A percentile compares a stretch with the other conserved stretches of the same genome.
Evolutionary conservation across 2,888 invertebrate genomes (phyloP).

Genomic region (Epicampocera succincta): DNA sequence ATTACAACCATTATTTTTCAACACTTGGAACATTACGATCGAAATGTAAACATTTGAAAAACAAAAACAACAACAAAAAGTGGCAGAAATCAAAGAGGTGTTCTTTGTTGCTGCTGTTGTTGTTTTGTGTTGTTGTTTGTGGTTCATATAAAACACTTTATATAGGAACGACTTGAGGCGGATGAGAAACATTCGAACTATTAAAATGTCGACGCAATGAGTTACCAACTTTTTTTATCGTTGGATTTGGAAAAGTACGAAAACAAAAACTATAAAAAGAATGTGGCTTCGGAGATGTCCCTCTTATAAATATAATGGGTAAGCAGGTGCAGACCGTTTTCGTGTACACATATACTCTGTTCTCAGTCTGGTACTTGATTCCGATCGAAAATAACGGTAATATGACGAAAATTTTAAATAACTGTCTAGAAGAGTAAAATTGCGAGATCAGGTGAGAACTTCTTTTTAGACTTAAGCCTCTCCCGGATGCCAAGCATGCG

Average conservation of each 20-base stretch:
- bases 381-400: too few relatives aligned
- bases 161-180: conserved; percentile 37
- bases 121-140: conserved; percentile 9
- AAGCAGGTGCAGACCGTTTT: too few relatives aligned
- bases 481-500: too few relatives aligned
- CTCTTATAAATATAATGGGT: too few relatives aligned
- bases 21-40: conserved; percentile 63
- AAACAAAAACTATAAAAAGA: conserved; percentile 15
- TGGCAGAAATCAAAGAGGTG: conserved; percentile 55
- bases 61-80: conserved; percentile 44
- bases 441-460: too few relatives aligned
- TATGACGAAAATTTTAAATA: too few relatives aligned
- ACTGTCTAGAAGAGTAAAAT: too few relatives aligned
- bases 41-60: conserved; percentile 12
- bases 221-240: conserved; percentile 61
- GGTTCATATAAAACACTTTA: neutral
- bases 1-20: conserved; percentile 67
- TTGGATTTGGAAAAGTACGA: conserved; percentile 17
- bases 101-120: conserved; percentile 14
- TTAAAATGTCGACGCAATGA: conserved; percentile 69
- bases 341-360: too few relatives aligned
- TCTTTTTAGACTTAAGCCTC: too few relatives aligned
- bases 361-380: too few relatives aligned
- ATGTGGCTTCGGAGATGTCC: conserved; percentile 25
- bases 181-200: conserved; percentile 64